Conservation (phyloP, 2,888 invertebrate species). For the Sceliomorpha sp. region DNA sequence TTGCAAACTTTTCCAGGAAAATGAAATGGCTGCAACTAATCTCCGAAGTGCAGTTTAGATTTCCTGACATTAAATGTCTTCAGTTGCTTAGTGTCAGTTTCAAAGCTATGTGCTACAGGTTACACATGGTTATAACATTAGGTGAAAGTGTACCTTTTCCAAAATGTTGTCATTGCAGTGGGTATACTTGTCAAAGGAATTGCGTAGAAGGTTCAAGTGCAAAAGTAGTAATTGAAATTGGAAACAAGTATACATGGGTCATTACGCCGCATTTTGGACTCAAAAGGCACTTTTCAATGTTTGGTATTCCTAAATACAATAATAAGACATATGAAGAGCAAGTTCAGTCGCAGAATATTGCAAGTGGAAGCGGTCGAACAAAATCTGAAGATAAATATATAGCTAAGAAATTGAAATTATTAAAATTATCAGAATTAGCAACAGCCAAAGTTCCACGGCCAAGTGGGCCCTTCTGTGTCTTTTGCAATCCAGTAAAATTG, state of each 20-base stretch:
- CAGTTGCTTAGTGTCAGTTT: slow-evolving; percentile 76
- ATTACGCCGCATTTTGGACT: slow-evolving; percentile 76
- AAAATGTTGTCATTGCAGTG: slow-evolving; percentile 76
- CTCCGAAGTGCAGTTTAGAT: slow-evolving; percentile 76
- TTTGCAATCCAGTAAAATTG: slow-evolving; percentile 76
- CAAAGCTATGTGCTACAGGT: slow-evolving; percentile 77
- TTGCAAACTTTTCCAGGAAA: slow-evolving; percentile 76
- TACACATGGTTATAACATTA: slow-evolving; percentile 75
- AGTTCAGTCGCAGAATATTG: slow-evolving; percentile 60
- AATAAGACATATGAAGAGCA: slow-evolving; percentile 68
- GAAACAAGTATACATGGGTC: slow-evolving; percentile 80
- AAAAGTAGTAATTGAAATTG: slow-evolving; percentile 79
- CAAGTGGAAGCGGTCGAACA: slow-evolving; percentile 64
- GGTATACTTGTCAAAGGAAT: slow-evolving; percentile 77
- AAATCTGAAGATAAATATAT: slow-evolving; percentile 73
- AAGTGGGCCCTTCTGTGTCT: slow-evolving; percentile 78
- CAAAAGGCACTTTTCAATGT: slow-evolving; percentile 76
- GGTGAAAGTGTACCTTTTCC: slow-evolving; percentile 73
- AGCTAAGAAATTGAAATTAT: slow-evolving; percentile 69
- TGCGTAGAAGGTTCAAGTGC: slow-evolving; percentile 76
- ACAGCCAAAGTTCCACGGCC: slow-evolving; percentile 69
- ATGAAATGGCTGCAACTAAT: slow-evolving; percentile 78
- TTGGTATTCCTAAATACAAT: slow-evolving; percentile 77
- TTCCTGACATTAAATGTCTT: slow-evolving; percentile 76
- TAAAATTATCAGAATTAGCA: slow-evolving; percentile 70